A percentile compares a stretch with the other conserved stretches of the same genome.
Evolutionary conservation across 2,797 vertebrate genomes (phyloP).

Genomic region (Eleutherodactylus coqui): DNA sequence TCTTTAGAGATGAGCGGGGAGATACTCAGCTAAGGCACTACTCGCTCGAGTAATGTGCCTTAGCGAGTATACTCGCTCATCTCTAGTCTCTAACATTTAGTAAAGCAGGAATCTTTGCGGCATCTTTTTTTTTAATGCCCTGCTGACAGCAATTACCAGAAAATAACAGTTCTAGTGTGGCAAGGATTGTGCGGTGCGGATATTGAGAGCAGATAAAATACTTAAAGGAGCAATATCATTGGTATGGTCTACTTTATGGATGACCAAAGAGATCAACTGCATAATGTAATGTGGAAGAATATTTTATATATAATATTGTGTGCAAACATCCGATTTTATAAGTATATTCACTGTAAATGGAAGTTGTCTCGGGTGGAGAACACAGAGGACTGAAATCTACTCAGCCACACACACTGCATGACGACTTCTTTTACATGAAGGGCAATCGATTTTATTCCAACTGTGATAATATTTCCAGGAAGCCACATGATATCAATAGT

Average conservation of each 20-base stretch:
- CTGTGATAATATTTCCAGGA: not conserved
- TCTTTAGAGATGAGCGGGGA: too few species aligned
- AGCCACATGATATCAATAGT: conserved; percentile 17
- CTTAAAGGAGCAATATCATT: not conserved
- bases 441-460: not conserved
- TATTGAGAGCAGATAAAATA: not conserved
- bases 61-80: too few species aligned
- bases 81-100: not conserved
- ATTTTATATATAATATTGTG: too few species aligned
- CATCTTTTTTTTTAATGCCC: not conserved
- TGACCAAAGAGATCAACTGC: not conserved
- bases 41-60: too few species aligned
- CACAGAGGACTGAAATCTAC: not conserved
- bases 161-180: not conserved
- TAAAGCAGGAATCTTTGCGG: not conserved
- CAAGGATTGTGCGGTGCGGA: not conserved
- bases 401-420: not conserved
- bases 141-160: not conserved
- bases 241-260: not conserved
- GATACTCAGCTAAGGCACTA: too few species aligned
- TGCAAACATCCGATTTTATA: not conserved
- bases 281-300: too few species aligned
- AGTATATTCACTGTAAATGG: not conserved
- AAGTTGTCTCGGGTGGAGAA: not conserved
- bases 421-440: not conserved